phyloP scores from a whole-genome alignment of 1,140 invertebrate species.

The Glossosoma conforme region DNA sequence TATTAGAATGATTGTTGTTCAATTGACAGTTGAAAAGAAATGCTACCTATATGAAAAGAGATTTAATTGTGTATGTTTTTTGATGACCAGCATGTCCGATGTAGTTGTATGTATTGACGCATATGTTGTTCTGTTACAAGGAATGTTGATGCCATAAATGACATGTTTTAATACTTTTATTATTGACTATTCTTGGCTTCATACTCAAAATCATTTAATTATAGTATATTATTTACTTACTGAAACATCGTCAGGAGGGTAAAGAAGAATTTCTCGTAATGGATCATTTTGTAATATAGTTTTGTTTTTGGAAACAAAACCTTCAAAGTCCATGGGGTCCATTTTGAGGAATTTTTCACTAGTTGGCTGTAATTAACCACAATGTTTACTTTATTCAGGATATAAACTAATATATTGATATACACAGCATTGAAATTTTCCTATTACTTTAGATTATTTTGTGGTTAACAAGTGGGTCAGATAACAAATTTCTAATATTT shows the following conservation, averaged over 20 bases:
- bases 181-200: neutral
- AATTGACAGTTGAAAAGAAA: too few species aligned
- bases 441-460: neutral
- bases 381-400: neutral
- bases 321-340: slow-evolving; percentile 87
- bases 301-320: slow-evolving; percentile 84
- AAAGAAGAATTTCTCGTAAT: slow-evolving; percentile 80
- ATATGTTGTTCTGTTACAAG: too few species aligned
- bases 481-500: neutral
- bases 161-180: too few species aligned
- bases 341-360: slow-evolving; percentile 65
- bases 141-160: too few species aligned
- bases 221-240: slow-evolving; percentile 55
- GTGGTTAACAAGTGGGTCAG: slow-evolving; percentile 3
- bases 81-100: too few species aligned
- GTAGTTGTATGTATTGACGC: too few species aligned
- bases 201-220: slow-evolving; percentile 9
- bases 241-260: slow-evolving; percentile 86
- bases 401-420: neutral
- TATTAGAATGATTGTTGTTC: too few species aligned
- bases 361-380: slow-evolving; percentile 3
- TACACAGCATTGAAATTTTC: too few species aligned
- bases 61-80: too few species aligned
- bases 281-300: slow-evolving; percentile 90
- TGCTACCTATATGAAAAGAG: too few species aligned